Base-by-base conservation (phyloP, 2,797 vertebrate genomes). In the Bryconaethiops microstoma region DNA sequence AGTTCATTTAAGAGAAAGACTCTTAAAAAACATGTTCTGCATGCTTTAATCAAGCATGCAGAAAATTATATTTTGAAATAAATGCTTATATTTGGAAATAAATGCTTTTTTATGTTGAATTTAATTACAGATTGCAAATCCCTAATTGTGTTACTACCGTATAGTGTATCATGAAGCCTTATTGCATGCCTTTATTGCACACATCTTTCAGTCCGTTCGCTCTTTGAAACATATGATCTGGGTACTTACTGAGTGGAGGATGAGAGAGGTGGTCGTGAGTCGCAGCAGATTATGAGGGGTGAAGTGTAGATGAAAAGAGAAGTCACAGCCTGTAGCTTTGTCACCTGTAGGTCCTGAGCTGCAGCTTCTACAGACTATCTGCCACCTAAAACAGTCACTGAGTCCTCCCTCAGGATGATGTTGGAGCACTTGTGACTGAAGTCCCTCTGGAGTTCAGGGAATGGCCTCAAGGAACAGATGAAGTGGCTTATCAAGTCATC, bases 381-480 rank as follows among this genome's bases (percentile, higher is more conserved):
- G 48, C 29, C 68, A 71, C 48, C 48, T 25, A 45, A 23, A 23
- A 21, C 29, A 69, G 45, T 21, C 7, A 23, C 25, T 63, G 25
- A 54, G 5, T 57, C 35, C 48, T 60, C n/a, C 21, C 57, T 21
- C 2, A 7, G 55, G 21, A 12, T 67, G 78, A 74, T 68, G 78
- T 60, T 81, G 55, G 45, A 8, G 23, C 12, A 35, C 21, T 12
- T 16, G 21, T 19, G 74, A 67, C 19, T 64, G 48, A 64, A 17
- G 59, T 65, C 42, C 35, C 45, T 75, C 54, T 7, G 35, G 73
- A 62, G 79, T 35, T 69, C 57, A 23, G 23, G 59, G 57, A 80
- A 81, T 25, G 62, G 68, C 67, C 68, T 73, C 7, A 48, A 54
- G 80, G 60, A 48, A 52, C 52, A 57, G 74, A 57, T 39, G 60